Percentiles rank a stretch among this genome's conserved stretches.
phyloP scores from a whole-genome alignment of 2,113 vertebrate species.

The Trinectes maculatus region DNA sequence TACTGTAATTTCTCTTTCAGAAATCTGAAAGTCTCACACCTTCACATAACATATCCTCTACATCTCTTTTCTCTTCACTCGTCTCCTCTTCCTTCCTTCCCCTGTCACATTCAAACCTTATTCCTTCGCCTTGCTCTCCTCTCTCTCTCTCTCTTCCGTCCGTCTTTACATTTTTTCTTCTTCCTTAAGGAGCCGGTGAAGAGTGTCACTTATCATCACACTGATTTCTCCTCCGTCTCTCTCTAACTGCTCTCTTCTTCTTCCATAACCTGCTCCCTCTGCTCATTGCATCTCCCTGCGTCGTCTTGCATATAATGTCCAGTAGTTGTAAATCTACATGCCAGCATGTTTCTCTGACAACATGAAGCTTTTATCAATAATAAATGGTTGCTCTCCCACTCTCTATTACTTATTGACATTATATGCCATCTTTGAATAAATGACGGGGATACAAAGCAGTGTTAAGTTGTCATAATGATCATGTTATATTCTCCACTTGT shows the following conservation, averaged over 20 bases:
- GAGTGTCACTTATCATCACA: slow-evolving; percentile 1
- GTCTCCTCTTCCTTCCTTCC: not conserved
- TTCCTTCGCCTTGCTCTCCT: too few relatives aligned
- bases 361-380: slow-evolving; percentile 55
- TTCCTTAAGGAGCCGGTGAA: not conserved
- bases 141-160: not conserved
- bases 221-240: slow-evolving; percentile 5
- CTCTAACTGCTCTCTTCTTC: not conserved
- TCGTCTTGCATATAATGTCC: not conserved
- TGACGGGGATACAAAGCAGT: slow-evolving; percentile 25
- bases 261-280: not conserved
- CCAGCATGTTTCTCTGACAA: slow-evolving; percentile 47
- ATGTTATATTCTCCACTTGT: not conserved
- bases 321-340: slow-evolving; percentile 37
- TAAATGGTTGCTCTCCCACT: slow-evolving; percentile 40
- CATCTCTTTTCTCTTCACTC: not conserved
- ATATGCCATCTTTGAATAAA: slow-evolving; percentile 29
- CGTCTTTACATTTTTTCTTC: not conserved
- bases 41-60: too few relatives aligned
- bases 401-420: slow-evolving; percentile 61
- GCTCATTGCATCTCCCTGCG: slow-evolving; percentile 21
- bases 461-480: slow-evolving; percentile 11
- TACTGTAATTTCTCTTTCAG: too few relatives aligned
- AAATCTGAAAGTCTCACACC: too few relatives aligned
- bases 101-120: too few relatives aligned